phyloP scores from a whole-genome alignment of 1,140 invertebrate genomes.

The Hesperophylax magnus region DNA sequence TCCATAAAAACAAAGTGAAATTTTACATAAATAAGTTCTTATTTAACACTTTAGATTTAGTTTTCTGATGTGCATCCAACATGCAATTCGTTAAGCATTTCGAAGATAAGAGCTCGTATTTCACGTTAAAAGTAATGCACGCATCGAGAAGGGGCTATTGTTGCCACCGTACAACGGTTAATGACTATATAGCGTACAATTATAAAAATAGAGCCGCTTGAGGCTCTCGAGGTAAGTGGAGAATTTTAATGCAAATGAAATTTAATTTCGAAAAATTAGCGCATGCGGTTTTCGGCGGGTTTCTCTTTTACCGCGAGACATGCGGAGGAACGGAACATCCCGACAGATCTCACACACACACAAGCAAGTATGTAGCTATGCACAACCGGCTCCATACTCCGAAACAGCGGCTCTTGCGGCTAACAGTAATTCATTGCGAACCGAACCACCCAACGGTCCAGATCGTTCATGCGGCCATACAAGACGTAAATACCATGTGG shows the following conservation, averaged over 20 bases:
- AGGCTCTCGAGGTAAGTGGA: slow-evolving; percentile 1
- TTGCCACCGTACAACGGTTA: slow-evolving; percentile 1
- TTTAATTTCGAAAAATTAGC: slow-evolving; percentile 27
- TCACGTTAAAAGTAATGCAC: slow-evolving; percentile 4
- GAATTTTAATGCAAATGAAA: slow-evolving; percentile 35
- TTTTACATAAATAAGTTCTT: too few species aligned
- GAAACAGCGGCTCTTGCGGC: slow-evolving; percentile 18
- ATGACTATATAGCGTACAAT: slow-evolving; percentile 23
- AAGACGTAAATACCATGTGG: slow-evolving; percentile 38
- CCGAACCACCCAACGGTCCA: slow-evolving; percentile 33
- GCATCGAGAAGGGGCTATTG: neutral
- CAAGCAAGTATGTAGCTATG: neutral
- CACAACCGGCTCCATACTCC: slow-evolving; percentile 21
- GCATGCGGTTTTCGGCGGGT: slow-evolving; percentile 34
- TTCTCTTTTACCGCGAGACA: slow-evolving; percentile 42
- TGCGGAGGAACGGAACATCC: slow-evolving; percentile 44
- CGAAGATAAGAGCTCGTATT: too few species aligned
- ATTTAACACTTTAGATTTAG: too few species aligned
- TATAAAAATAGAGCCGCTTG: slow-evolving; percentile 5
- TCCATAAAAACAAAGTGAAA: too few species aligned
- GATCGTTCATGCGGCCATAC: slow-evolving; percentile 15
- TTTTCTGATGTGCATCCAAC: too few species aligned
- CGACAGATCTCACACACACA: slow-evolving; percentile 19
- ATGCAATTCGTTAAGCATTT: too few species aligned
- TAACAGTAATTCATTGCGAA: slow-evolving; percentile 38